phyloP scores from a whole-genome alignment of 2,797 vertebrate species.

The Chloroceryle amazona region DNA sequence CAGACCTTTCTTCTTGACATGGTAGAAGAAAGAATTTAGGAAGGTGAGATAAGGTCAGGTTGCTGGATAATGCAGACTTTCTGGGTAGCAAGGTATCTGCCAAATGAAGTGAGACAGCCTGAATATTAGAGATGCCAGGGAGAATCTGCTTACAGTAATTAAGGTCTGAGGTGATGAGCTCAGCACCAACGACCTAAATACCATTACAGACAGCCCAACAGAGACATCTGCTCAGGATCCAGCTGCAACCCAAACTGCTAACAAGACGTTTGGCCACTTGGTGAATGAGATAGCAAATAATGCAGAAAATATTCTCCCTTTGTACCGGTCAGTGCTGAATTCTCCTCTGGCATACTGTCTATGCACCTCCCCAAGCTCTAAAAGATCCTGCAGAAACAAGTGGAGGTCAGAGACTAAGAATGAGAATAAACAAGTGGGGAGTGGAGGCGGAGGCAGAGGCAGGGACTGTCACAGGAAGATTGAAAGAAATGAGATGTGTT shows the following conservation, averaged over 20 bases:
- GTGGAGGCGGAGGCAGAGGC: background rate
- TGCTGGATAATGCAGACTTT: background rate
- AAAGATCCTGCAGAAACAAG: background rate
- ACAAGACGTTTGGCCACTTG: background rate
- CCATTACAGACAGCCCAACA: background rate
- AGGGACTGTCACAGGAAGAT: background rate
- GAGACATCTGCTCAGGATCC: background rate
- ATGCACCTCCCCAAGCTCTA: background rate
- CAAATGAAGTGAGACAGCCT: background rate
- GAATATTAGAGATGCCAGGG: background rate
- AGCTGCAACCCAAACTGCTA: background rate
- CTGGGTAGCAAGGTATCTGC: background rate
- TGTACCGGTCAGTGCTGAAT: background rate
- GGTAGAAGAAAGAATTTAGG: background rate
- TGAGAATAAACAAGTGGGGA: background rate
- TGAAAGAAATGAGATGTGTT: conserved; percentile 26
- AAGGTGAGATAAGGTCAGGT: background rate
- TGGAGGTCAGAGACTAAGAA: background rate
- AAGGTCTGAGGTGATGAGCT: conserved; percentile 38
- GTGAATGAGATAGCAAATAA: background rate
- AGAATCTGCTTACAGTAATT: background rate
- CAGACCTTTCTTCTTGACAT: background rate
- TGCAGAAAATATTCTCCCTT: background rate
- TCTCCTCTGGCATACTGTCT: background rate
- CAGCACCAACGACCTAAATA: background rate